phyloP scores from a whole-genome alignment of 23 tunicate genomes.

The Trididemnum clinides region DNA sequence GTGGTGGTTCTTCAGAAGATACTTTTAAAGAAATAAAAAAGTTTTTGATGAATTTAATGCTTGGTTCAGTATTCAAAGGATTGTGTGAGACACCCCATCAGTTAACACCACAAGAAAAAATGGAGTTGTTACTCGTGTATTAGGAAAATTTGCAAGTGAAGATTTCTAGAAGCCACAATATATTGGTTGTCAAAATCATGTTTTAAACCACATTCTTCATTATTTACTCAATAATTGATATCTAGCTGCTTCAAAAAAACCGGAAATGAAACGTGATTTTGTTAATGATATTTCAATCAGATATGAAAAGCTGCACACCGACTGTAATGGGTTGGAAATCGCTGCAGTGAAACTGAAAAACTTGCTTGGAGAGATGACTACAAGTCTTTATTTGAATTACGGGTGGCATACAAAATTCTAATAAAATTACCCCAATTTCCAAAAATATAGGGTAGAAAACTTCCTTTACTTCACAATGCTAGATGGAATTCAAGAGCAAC shows the following conservation, averaged over 20 bases:
- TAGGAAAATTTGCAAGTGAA: not conserved
- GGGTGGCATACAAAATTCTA: not conserved
- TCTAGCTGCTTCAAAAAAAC: not conserved
- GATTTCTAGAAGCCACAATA: conserved; percentile 5
- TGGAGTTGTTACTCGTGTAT: not conserved
- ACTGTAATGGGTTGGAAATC: not conserved
- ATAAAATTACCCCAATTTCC: not conserved
- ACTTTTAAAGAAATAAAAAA: not conserved
- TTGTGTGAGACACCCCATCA: not conserved
- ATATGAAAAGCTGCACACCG: not conserved
- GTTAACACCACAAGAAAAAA: not conserved
- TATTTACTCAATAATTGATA: not conserved
- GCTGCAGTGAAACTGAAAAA: not conserved
- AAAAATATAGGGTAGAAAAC: not conserved
- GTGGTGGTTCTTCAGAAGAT: conserved; percentile 3
- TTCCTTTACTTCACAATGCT: conserved; percentile 4
- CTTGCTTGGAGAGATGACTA: conserved; percentile 10
- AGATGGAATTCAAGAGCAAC: conserved; percentile 10
- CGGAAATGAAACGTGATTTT: not conserved
- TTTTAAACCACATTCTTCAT: not conserved
- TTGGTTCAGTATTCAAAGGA: not conserved
- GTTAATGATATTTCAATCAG: not conserved
- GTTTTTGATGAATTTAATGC: conserved; percentile 1
- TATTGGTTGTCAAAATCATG: conserved; percentile 15
- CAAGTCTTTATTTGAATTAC: not conserved